Base-by-base conservation (phyloP, 2,113 vertebrate species). In the Cervus canadensis region DNA sequence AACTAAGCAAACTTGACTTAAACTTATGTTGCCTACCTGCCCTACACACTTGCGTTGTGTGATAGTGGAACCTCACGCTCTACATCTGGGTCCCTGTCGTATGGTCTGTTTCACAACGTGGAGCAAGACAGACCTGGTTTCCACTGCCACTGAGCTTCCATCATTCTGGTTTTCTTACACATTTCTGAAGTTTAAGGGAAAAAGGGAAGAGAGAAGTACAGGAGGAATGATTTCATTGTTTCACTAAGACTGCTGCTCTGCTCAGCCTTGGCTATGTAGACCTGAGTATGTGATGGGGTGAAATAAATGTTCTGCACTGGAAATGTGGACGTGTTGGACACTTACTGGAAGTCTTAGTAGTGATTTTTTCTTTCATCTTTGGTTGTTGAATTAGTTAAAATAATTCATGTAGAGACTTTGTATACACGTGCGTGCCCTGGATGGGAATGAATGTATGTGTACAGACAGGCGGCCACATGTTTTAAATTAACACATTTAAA, bases 331-430 rank as follows among this genome's bases (percentile, higher is more conserved):
- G 1, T 45, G 4, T 71, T 67, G 33, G 15, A 9, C 43, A 26
- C 11, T 91, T 85, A 15, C 40, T 85, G 74, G 40, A 76, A 79
- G 36, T 12, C 40, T 57, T 84, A 30, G 48, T 57, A 60, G 30
- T n/a, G 30, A 36, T 91, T 85, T 84, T 95, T 90, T 25, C 62
- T 87, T 64, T 86, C 50, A 95, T 57, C 56, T 92, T 95, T 62
- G 87, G 50, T 50, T 83, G 60, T 78, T 91, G 54, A 97, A 71
- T 87, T 91, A 56, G 94, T 57, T 89, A 87, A 93, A 89, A 89
- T 97, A 93, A 81, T 56, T 90, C 33, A 40, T 59, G 14, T 67
- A 84, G n/a, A 92, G 79, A 94, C 45, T 96, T 89, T 43, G 21
- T 11, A 81, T 59, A 74, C 62, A 28, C 1, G 13, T 74, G 4